Percentiles rank a stretch among this genome's conserved stretches.
Conservation (phyloP, 2,797 vertebrate species). For the Hyperoplus lanceolatus region DNA sequence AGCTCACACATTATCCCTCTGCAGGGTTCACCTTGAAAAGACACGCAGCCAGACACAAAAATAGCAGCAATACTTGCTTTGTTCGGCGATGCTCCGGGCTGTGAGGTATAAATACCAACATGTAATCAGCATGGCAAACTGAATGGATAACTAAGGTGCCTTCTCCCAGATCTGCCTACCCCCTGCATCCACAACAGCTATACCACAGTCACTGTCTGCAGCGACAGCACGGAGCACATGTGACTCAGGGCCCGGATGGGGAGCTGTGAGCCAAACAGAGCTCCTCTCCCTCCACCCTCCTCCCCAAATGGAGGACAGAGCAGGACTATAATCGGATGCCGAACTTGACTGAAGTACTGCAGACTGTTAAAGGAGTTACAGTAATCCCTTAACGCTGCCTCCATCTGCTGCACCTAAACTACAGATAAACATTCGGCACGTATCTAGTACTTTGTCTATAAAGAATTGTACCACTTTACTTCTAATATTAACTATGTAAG, state of each 20-base stretch:
- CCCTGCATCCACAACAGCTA: conserved; percentile 61
- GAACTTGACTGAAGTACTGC: conserved; percentile 67
- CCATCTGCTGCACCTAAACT: conserved; percentile 71
- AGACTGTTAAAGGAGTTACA: conserved; percentile 78
- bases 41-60: conserved; percentile 49
- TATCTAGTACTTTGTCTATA: not conserved
- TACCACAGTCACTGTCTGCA: conserved; percentile 55
- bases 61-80: conserved; percentile 82
- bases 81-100: conserved; percentile 77
- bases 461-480: conserved; percentile 15
- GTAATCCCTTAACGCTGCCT: conserved; percentile 80
- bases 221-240: conserved; percentile 63
- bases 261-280: conserved; percentile 20
- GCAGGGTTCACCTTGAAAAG: conserved; percentile 72
- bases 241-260: conserved; percentile 62
- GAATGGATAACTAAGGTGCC: conserved; percentile 48
- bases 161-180: conserved; percentile 40
- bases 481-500: not conserved
- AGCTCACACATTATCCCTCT: conserved; percentile 6
- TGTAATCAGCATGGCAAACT: conserved; percentile 82
- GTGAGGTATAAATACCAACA: conserved; percentile 86
- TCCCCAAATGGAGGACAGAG: conserved; percentile 47
- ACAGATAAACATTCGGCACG: conserved; percentile 37
- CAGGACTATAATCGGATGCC: conserved; percentile 65
- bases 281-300: conserved; percentile 43